Percentiles rank a stretch among this genome's conserved stretches.
Conservation (phyloP, 2,888 invertebrate genomes). For the Pharmacophagus antenor region DNA sequence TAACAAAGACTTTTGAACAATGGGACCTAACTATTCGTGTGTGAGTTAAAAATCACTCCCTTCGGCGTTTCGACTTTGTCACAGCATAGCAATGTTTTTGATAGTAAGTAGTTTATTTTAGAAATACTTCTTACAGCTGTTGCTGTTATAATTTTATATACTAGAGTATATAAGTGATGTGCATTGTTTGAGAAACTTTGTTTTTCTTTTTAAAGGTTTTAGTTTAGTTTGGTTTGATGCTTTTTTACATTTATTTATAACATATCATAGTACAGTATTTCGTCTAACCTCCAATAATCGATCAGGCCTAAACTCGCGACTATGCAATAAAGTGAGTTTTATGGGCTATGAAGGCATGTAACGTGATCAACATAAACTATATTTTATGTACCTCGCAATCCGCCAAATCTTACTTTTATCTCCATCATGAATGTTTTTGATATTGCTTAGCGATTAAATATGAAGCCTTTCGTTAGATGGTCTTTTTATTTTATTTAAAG, state of each 20-base stretch:
- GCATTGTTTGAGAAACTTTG: too few relatives aligned
- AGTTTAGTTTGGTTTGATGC: too few relatives aligned
- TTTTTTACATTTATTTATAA: too few relatives aligned
- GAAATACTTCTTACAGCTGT: not conserved
- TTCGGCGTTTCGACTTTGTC: conserved; percentile 44
- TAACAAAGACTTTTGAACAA: conserved; percentile 75
- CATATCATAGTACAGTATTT: conserved; percentile 32
- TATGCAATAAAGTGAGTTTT: conserved; percentile 67
- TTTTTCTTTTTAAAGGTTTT: too few relatives aligned
- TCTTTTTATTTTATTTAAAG: not conserved
- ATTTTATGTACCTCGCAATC: conserved; percentile 72
- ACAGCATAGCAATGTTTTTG: conserved; percentile 36
- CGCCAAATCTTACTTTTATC: conserved; percentile 73
- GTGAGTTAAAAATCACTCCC: conserved; percentile 73
- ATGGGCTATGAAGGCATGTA: conserved; percentile 70
- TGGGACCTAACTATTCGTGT: conserved; percentile 73
- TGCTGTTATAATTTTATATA: not conserved
- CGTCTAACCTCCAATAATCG: conserved; percentile 52
- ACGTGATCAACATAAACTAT: conserved; percentile 73
- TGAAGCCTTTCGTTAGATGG: conserved; percentile 3
- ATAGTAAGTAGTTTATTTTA: conserved; percentile 7
- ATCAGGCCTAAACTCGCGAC: conserved; percentile 56
- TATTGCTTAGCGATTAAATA: conserved; percentile 30
- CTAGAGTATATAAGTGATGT: too few relatives aligned
- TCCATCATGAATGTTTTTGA: conserved; percentile 38